phyloP scores from a whole-genome alignment of 2,113 vertebrate genomes.

The Panthera tigris region DNA sequence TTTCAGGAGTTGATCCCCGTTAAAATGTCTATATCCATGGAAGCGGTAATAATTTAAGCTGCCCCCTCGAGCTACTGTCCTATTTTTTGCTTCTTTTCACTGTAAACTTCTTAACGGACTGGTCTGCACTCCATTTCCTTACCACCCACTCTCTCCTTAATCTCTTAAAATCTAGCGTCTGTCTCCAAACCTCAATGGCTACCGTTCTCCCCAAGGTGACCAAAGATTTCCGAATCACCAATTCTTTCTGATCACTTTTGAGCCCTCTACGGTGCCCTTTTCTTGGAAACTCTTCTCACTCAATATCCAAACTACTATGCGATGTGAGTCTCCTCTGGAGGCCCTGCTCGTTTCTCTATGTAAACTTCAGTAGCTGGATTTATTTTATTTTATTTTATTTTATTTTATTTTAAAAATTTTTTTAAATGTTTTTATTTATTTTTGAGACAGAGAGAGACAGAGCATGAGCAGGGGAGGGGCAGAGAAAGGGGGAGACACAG shows the following conservation, averaged over 20 bases:
- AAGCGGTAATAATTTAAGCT: slow-evolving; percentile 51
- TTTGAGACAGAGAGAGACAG: too few relatives aligned
- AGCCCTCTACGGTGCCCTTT: neutral
- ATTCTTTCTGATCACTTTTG: neutral
- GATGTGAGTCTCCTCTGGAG: neutral
- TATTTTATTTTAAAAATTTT: too few relatives aligned
- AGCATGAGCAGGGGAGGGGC: too few relatives aligned
- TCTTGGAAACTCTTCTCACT: neutral
- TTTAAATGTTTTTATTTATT: too few relatives aligned
- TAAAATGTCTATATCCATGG: slow-evolving; percentile 40
- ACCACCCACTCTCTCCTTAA: slow-evolving; percentile 38
- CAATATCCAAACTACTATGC: rapidly evolving
- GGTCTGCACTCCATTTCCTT: slow-evolving; percentile 41
- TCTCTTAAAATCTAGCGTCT: slow-evolving; percentile 9
- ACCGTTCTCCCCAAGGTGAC: neutral
- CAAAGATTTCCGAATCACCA: neutral
- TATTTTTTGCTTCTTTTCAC: neutral
- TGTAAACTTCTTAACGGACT: slow-evolving; percentile 42
- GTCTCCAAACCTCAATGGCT: neutral
- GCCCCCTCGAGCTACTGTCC: slow-evolving; percentile 9
- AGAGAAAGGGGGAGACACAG: too few relatives aligned
- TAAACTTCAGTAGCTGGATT: neutral
- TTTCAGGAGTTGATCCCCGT: neutral
- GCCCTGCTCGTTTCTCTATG: neutral
- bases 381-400: too few relatives aligned